Base-by-base conservation (phyloP, 1,140 invertebrate species). In the Halyomorpha halys region DNA sequence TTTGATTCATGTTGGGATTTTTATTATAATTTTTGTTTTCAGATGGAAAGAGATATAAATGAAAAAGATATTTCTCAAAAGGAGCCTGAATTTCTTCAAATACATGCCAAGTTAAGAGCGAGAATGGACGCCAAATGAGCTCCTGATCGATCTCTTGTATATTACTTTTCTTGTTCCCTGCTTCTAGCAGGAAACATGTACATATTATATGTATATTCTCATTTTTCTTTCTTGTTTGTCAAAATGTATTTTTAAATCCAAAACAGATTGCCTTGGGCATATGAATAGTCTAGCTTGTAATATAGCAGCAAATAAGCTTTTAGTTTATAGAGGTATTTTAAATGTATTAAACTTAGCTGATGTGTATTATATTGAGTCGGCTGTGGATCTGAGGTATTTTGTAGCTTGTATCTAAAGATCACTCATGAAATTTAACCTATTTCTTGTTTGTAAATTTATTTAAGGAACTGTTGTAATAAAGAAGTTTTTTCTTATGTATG, bases 71-170 rank as follows among this genome's bases (percentile, higher is more conserved):
- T 69, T 59, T 39, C 39, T 13, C 53, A 68, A 18, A 70, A 71
- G 39, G 69, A 72, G 66, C 71, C 73, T 18, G 77, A 78, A 69
- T 78, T 78, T 64, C 65, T 77, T 16, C 71, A 76, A 62, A 73
- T 78, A 18, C 77, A 78, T 64, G 77, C 76, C 47, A 76, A 76
- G 71, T 69, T 78, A 15, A 71, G 75, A 65, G 75, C 74, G 18
- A 72, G 70, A 69, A 73, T 75, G 73, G 74, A 75, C 14, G 68
- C 71, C 54, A 72, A 74, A 66, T 73, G 68, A 65, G 34, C 13
- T 5, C 25, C n/a, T 39, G 2, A 34, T 15, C 14, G 23, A 56
- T 56, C 53, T 56, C 53, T 56, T 56, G 53, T 56, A 56, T 4
- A 56, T 19, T 56, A 21, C 18, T 56, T 56, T 11, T 15, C 27